phyloP scores from a whole-genome alignment of 2,888 invertebrate species.

The Netelia inedita region DNA sequence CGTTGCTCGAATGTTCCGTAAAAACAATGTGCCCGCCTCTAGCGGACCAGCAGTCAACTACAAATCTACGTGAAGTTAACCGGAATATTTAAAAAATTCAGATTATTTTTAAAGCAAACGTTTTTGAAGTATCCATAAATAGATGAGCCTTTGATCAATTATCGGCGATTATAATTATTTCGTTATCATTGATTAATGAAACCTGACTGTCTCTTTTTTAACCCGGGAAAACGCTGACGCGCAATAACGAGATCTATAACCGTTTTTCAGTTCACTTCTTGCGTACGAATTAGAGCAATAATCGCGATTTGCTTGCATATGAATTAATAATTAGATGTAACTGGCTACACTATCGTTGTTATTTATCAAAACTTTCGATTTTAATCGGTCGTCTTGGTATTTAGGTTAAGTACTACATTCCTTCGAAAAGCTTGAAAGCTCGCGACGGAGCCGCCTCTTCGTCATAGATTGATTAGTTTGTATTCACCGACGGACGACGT shows the following conservation, averaged over 20 bases:
- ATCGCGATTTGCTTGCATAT: neutral
- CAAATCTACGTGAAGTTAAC: neutral
- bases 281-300: neutral
- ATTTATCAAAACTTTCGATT: neutral
- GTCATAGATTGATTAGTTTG: neutral
- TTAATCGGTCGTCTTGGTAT: neutral
- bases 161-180: neutral
- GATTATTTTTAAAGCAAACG: neutral
- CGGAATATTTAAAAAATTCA: neutral
- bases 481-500: conserved; percentile 61
- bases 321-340: neutral
- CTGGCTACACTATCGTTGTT: neutral
- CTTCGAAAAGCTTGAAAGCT: neutral
- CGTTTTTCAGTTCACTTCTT: neutral
- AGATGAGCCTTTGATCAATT: neutral
- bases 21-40: neutral
- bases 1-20: too few species aligned
- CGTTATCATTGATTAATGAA: neutral
- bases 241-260: neutral
- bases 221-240: neutral
- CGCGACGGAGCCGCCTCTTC: neutral
- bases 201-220: neutral
- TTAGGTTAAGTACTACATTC: neutral
- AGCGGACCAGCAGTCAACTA: neutral
- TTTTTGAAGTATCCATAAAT: neutral